phyloP scores from a whole-genome alignment of 1,140 invertebrate species.

The Zelostemma sp. region DNA sequence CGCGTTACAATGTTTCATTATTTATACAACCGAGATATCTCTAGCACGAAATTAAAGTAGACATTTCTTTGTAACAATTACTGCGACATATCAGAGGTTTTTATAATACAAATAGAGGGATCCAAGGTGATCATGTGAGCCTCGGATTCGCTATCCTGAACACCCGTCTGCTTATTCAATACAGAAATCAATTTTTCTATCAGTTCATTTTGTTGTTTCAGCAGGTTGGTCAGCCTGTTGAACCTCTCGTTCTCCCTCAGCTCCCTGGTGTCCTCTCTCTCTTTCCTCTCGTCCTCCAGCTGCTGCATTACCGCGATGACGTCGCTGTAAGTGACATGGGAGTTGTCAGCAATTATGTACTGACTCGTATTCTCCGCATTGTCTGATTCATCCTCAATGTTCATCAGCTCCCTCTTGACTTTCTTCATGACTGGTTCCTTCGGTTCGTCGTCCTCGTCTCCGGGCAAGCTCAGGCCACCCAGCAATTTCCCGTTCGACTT shows the following conservation, averaged over 20 bases:
- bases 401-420: slow-evolving; percentile 40
- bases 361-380: slow-evolving; percentile 38
- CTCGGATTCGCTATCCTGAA: slow-evolving; percentile 16
- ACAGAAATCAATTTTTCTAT: slow-evolving; percentile 35
- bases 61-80: neutral
- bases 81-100: slow-evolving; percentile 15
- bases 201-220: slow-evolving; percentile 42
- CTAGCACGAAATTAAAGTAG: no score
- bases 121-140: slow-evolving; percentile 39
- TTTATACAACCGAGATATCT: no score
- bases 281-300: slow-evolving; percentile 39
- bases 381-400: slow-evolving; percentile 24
- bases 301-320: slow-evolving; percentile 45
- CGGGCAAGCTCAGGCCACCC: slow-evolving; percentile 20
- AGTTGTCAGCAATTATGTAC: slow-evolving; percentile 42
- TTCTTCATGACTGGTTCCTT: slow-evolving; percentile 28
- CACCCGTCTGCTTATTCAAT: slow-evolving; percentile 24
- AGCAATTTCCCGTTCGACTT: slow-evolving; percentile 33
- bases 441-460: slow-evolving; percentile 10
- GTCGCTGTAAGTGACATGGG: slow-evolving; percentile 42
- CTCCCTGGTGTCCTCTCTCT: slow-evolving; percentile 37
- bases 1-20: no score
- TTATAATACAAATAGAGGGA: slow-evolving; percentile 39
- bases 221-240: slow-evolving; percentile 26
- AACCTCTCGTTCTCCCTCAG: slow-evolving; percentile 43